phyloP scores from a whole-genome alignment of 2,888 invertebrate species.

The Drosophila melanosoma region DNA sequence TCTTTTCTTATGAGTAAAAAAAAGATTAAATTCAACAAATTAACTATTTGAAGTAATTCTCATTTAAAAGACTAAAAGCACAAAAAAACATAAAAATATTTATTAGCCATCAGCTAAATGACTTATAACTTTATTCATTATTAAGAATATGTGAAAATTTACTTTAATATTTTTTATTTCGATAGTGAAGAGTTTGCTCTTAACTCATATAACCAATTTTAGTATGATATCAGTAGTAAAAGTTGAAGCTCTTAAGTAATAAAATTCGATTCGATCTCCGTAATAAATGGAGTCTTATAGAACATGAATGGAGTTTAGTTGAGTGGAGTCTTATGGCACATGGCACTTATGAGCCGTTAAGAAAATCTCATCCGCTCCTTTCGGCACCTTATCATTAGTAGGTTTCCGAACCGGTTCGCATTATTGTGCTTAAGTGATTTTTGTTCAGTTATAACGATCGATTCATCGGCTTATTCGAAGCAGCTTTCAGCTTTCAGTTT shows the following conservation, averaged over 20 bases:
- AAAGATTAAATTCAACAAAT: background rate
- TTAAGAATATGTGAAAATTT: background rate
- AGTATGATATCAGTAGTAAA: background rate
- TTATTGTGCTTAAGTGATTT: slow-evolving; percentile 24
- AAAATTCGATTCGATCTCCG: slow-evolving; percentile 7
- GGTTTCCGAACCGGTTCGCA: slow-evolving; percentile 14
- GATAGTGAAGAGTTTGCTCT: background rate
- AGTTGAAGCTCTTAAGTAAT: background rate
- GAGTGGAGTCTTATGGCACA: background rate
- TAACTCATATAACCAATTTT: background rate
- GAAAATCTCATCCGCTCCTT: background rate
- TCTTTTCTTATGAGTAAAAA: background rate
- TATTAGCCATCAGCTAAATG: background rate
- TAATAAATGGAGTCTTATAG: background rate
- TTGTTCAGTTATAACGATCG: slow-evolving; percentile 25
- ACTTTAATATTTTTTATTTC: background rate
- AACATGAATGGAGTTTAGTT: background rate
- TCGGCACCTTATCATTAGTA: slow-evolving; percentile 8
- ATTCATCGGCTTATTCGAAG: slow-evolving; percentile 40
- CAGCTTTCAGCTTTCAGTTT: slow-evolving; percentile 33
- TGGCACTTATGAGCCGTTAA: slow-evolving; percentile 8
- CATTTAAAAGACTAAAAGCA: background rate
- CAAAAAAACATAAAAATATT: background rate
- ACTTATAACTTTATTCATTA: background rate
- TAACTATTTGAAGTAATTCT: background rate